Base-by-base conservation (phyloP, 2,113 vertebrate genomes). In the Sebastes schlegelii region DNA sequence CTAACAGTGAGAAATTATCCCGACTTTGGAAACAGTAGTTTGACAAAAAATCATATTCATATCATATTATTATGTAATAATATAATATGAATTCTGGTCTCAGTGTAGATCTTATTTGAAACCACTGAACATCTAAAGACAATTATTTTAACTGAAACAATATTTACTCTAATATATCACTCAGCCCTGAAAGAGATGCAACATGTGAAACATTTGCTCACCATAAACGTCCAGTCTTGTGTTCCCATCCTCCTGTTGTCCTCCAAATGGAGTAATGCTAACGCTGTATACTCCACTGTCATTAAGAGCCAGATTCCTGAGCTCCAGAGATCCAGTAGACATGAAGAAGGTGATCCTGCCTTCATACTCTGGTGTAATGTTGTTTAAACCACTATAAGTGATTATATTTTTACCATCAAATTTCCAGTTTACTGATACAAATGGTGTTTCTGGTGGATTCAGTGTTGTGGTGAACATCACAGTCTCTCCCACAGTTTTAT, bases 191-290 rank as follows among this genome's bases (percentile, higher is more conserved):
- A 51, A 42, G 8, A 7, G 8, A 57, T 3, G 0, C 8, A 60
- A 9, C 19, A 19, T 66, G 19, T 60, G 42, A 14, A 52, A 26
- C 1, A 4, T 5, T 8, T 19, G 5, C 81, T 89, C 64, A 92
- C 91, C 85, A 19, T 73, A 14, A 23, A 91, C 23, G 0, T 0
- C 0, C 63, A 92, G 78, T 45, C 0, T 49, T 3, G 8, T 83
- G 0, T 0, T 0, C 51, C 80, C 86, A 0, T 0, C 0, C 13
- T 1, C 0, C 1, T 0, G 0, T 0, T 0, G 0, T 43, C 0
- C 63, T 17, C 0, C 13, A 45, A 0, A 0, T 12, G 21, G 2
- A 1, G 0, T 0, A 13, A 87, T 11, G 0, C 0, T 5, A 19
- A 90, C 23, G 0, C 0, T 0, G 69, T 92, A 94, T 1, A 2